These are phyloP conservation scores for Sylvicapra grimmia DNA, from an alignment of 2,113 vertebrate species.

Conservation along the genomic window DNA sequence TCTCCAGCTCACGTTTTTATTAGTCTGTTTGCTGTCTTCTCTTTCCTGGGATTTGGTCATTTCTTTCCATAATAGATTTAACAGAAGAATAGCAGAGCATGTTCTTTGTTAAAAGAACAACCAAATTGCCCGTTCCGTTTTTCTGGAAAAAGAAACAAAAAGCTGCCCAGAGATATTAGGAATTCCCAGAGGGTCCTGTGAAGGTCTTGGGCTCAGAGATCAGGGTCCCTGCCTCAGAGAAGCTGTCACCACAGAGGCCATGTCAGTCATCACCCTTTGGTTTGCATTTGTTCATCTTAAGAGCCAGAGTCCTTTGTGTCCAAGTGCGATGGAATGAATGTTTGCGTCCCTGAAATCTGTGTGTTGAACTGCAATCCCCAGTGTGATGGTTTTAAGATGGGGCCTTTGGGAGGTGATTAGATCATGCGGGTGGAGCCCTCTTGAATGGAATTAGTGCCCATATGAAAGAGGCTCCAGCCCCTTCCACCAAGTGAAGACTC, in stretches of 20 bases:
- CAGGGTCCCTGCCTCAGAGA: background rate
- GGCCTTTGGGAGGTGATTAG: background rate
- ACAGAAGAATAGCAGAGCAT: background rate
- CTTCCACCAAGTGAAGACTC: background rate
- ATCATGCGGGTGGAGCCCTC: background rate
- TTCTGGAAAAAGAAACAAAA: background rate
- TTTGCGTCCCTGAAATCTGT: background rate
- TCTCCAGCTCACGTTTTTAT: background rate
- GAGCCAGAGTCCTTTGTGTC: background rate
- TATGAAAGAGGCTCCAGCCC: background rate
- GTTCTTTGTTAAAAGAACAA: background rate
- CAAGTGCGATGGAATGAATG: background rate
- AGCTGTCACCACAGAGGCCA: background rate
- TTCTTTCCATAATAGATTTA: background rate
- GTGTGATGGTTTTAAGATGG: background rate
- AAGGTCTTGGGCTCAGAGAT: background rate
- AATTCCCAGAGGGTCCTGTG: background rate
- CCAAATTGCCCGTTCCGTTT: background rate
- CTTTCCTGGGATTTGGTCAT: background rate
- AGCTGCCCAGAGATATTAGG: background rate
- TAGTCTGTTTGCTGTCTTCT: background rate
- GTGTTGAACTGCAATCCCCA: too few relatives aligned
- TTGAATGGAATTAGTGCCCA: background rate
- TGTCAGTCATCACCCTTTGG: background rate
- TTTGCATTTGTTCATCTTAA: background rate